phyloP scores from a whole-genome alignment of 2,113 vertebrate genomes.

The Bos javanicus region DNA sequence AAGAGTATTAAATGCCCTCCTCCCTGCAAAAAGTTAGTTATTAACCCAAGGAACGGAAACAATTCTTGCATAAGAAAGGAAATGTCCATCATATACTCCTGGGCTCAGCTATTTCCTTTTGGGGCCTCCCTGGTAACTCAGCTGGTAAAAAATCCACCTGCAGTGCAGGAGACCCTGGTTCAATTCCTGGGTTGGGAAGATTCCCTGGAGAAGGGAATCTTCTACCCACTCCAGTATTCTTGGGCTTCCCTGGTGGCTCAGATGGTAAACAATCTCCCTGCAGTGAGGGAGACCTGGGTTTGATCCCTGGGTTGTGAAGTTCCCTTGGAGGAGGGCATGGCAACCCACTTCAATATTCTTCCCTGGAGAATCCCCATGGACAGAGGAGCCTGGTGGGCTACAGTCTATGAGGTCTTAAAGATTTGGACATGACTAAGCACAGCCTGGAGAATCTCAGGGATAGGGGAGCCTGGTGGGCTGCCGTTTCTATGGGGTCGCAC shows the following conservation, averaged over 20 bases:
- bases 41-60: background rate
- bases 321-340: background rate
- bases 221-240: background rate
- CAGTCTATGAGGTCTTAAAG: background rate
- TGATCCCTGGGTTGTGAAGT: background rate
- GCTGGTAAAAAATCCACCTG: background rate
- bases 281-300: background rate
- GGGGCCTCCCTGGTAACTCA: background rate
- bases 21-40: background rate
- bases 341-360: background rate
- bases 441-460: background rate
- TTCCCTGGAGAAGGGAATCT: background rate
- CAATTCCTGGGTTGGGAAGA: background rate
- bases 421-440: background rate
- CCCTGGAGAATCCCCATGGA: background rate
- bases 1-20: background rate
- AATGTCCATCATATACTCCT: background rate
- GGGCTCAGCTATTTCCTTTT: background rate
- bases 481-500: background rate
- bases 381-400: background rate
- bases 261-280: background rate
- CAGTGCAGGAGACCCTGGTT: accelerated
- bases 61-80: background rate
- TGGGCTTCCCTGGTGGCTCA: background rate
- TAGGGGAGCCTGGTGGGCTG: background rate